Evolutionary conservation across 1,140 invertebrate species (phyloP).

Genomic region (Campoletis sonorensis): DNA sequence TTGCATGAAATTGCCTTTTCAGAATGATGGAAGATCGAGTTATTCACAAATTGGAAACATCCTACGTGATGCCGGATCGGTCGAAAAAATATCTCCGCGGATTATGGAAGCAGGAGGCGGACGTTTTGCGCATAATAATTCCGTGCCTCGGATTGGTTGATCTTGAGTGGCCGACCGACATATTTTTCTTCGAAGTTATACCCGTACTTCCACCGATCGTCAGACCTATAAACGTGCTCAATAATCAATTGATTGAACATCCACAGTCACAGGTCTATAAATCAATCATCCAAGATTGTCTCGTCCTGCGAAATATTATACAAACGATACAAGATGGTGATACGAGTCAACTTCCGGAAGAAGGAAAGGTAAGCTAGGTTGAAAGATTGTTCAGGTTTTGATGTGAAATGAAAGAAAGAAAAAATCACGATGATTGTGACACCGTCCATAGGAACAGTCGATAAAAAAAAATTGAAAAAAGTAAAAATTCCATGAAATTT

Average conservation of each 20-base stretch:
- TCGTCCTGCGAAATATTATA: conserved; percentile 82
- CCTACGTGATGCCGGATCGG: conserved; percentile 80
- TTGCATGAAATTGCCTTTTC: not conserved
- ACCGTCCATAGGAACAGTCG: too few relatives aligned
- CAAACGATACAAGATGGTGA: conserved; percentile 78
- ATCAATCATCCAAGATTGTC: conserved; percentile 80
- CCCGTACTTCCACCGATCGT: conserved; percentile 91
- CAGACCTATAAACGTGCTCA: conserved; percentile 86
- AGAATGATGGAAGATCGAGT: conserved; percentile 25
- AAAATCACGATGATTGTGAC: not conserved
- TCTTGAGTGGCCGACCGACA: conserved; percentile 85
- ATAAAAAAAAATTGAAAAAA: not conserved
- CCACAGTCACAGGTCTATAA: conserved; percentile 88
- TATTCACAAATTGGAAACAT: conserved; percentile 54
- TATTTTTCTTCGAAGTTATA: conserved; percentile 92
- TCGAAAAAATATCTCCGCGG: conserved; percentile 83
- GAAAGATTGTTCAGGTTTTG: not conserved
- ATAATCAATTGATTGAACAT: conserved; percentile 87
- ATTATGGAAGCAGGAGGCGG: conserved; percentile 87
- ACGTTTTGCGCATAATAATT: conserved; percentile 83
- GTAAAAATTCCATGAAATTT: not conserved
- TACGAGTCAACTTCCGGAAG: conserved; percentile 71
- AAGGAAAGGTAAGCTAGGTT: conserved; percentile 65
- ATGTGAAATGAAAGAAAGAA: not conserved
- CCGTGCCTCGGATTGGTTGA: conserved; percentile 82